Evolutionary conservation across 2,113 vertebrate genomes (phyloP).

Genomic region (Pandion haliaetus): DNA sequence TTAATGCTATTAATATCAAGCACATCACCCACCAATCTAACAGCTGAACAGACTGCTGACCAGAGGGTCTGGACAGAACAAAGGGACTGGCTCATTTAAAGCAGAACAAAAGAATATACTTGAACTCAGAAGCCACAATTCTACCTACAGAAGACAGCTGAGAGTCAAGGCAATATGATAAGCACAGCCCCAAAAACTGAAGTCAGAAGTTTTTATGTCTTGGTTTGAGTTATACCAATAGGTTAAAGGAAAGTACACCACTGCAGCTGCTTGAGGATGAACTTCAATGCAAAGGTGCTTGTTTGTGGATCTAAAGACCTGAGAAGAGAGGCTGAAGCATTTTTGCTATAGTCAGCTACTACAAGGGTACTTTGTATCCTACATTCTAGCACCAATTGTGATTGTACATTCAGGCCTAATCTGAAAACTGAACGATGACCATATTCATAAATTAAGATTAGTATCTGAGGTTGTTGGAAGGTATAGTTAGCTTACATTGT

Average conservation of each 20-base stretch:
- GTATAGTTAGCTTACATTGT: background rate
- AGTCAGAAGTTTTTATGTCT: background rate
- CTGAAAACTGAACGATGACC: background rate
- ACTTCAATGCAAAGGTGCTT: background rate
- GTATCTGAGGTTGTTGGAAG: background rate
- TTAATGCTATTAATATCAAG: background rate
- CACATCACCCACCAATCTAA: background rate
- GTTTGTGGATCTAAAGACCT: background rate
- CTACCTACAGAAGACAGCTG: background rate
- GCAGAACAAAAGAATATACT: background rate
- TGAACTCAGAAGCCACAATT: background rate
- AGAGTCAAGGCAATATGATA: background rate
- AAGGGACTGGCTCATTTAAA: background rate
- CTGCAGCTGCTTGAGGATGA: background rate
- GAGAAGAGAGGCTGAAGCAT: background rate
- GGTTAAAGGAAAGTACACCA: background rate
- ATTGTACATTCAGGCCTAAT: background rate
- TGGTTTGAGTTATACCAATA: background rate
- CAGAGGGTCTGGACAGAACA: background rate
- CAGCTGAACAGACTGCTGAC: background rate
- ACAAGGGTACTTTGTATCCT: background rate
- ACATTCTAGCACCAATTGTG: background rate
- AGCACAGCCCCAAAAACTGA: accelerated
- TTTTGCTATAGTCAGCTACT: background rate
- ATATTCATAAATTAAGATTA: background rate